These are phyloP conservation scores for Syrphus vitripennis DNA, from an alignment of 2,888 invertebrate genomes.

Conservation along the genomic window DNA sequence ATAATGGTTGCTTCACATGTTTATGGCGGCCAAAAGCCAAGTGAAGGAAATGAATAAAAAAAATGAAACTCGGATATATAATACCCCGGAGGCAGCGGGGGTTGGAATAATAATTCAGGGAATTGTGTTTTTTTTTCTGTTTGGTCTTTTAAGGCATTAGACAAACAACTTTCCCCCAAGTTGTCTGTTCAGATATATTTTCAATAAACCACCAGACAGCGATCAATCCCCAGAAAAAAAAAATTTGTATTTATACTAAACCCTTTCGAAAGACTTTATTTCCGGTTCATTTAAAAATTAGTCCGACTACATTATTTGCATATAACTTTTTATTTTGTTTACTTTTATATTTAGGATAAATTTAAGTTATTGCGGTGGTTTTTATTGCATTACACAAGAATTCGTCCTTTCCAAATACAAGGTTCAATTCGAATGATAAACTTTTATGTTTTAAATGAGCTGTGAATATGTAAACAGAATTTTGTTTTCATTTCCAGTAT, in stretches of 20 bases:
- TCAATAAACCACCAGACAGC: slow-evolving; percentile 28
- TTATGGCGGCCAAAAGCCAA: slow-evolving; percentile 19
- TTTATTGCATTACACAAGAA: neutral
- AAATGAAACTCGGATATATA: neutral
- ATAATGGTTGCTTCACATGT: slow-evolving; percentile 43
- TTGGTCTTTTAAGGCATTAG: neutral
- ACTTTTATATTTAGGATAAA: neutral
- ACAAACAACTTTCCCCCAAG: neutral
- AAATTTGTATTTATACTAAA: neutral
- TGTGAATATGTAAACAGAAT: neutral
- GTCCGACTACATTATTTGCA: neutral
- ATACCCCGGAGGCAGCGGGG: neutral
- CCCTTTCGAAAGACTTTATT: neutral
- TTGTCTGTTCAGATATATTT: slow-evolving; percentile 6
- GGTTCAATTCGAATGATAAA: neutral
- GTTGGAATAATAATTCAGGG: neutral
- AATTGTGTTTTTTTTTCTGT: neutral
- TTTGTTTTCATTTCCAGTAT: no score
- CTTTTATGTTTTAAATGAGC: neutral
- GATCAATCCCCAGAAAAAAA: slow-evolving; percentile 8
- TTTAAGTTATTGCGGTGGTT: neutral
- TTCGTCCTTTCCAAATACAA: neutral
- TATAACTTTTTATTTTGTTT: neutral
- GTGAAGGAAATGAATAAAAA: neutral
- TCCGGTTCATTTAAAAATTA: slow-evolving; percentile 10